Evolutionary conservation across 2,888 invertebrate genomes (phyloP).

Genomic region (Poecilobothrus nobilitatus): DNA sequence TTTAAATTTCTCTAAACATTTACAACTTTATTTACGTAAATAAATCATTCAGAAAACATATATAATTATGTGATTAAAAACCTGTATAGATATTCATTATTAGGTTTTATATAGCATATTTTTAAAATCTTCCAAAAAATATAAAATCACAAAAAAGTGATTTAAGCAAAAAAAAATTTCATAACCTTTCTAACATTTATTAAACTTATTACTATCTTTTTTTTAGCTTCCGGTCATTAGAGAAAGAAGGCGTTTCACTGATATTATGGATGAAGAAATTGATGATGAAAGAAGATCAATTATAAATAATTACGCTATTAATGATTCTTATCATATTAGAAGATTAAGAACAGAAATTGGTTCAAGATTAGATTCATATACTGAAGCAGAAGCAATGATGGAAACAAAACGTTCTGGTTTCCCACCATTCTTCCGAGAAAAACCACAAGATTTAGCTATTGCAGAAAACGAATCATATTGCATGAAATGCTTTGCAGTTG

Average conservation of each 20-base stretch:
- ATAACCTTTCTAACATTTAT: background rate
- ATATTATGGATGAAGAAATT: constrained; percentile 92
- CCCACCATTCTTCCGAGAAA: constrained; percentile 85
- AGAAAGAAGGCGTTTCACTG: constrained; percentile 83
- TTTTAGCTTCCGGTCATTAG: constrained; percentile 73
- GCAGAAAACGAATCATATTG: constrained; percentile 68
- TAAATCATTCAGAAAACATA: too few relatives aligned
- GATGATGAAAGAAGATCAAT: constrained; percentile 79
- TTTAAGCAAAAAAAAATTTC: too few relatives aligned
- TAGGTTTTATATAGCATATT: too few relatives aligned
- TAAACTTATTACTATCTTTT: constrained; percentile 11
- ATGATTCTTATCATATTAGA: constrained; percentile 62
- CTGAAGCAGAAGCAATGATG: constrained; percentile 76
- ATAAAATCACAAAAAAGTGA: too few relatives aligned
- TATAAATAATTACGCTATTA: constrained; percentile 65
- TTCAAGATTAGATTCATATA: constrained; percentile 74
- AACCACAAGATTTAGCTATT: constrained; percentile 76
- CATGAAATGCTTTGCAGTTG: constrained; percentile 74
- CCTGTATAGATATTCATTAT: too few relatives aligned
- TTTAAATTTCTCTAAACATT: too few relatives aligned
- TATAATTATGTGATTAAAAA: too few relatives aligned
- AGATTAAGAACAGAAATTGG: constrained; percentile 77
- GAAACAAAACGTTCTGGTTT: constrained; percentile 68
- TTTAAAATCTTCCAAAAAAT: too few relatives aligned
- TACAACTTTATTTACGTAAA: too few relatives aligned